Base-by-base conservation (phyloP, 2,797 vertebrate genomes). In the Cephalopachus bancanus region DNA sequence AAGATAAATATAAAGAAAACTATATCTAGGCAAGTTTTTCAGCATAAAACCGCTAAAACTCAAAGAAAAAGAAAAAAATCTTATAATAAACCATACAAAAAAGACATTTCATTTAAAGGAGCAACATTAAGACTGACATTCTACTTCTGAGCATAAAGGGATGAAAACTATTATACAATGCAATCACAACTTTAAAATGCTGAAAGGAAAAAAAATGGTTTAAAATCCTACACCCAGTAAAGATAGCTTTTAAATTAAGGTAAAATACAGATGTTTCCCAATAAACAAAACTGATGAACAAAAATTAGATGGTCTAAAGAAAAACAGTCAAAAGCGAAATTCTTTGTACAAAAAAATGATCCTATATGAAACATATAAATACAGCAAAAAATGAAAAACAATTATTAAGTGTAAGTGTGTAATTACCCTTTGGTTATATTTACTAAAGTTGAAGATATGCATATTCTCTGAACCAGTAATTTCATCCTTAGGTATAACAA, bases 311-410 rank as follows among this genome's bases (percentile, higher is more conserved):
- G 44, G 3, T 30, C 22, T 80, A 67, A 37, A 16, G 33, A 14
- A 69, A 87, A 86, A 95, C 6, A 60, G 16, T 55, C 33, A 33
- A 33, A 79, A 79, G 57, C 57, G 6, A 28, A 83, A 74, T 80
- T 96, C 44, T 87, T 92, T n/a, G 72, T 57, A 1, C 37, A 33
- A 85, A 91, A 81, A 93, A 95, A 75, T 33, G 24, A 65, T 81
- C 30, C 33, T 55, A 51, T 2, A n/a, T 33, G 30, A 60, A 86
- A 49, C 33, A 91, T 44, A 16, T 16, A 84, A 80, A 91, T 53
- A 5, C 14, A 87, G 7, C 37, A 76, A 67, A 2, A 3, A 80
- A 33, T 51, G 64, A 69, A 51, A 30, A 78, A 8, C 20, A 71
- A 55, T 53, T 53, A 33, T 24, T 71, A 80, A 53, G 7, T 64